These are phyloP conservation scores for Tupiocoris notatus DNA, from an alignment of 2,888 invertebrate genomes.

Conservation along the genomic window DNA sequence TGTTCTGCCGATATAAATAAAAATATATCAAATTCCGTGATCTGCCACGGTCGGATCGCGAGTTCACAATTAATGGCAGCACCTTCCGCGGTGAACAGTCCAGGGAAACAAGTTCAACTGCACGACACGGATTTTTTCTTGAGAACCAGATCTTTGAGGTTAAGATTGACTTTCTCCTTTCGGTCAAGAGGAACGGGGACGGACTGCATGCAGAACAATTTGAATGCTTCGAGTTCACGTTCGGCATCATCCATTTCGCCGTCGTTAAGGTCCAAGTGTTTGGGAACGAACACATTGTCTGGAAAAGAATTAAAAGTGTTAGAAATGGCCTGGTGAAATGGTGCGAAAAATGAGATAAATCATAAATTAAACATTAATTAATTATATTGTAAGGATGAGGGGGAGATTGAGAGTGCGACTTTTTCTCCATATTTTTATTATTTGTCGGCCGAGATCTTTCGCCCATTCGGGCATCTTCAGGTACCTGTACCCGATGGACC, in stretches of 20 bases:
- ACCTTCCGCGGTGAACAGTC: too few relatives aligned
- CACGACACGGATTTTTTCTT: constrained; percentile 58
- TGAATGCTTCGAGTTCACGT: constrained; percentile 80
- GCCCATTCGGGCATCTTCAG: too few relatives aligned
- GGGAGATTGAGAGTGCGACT: too few relatives aligned
- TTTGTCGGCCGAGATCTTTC: too few relatives aligned
- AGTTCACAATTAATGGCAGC: background rate
- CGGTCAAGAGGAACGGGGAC: constrained; percentile 74
- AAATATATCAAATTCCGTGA: background rate
- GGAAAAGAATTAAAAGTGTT: too few relatives aligned
- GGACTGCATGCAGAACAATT: constrained; percentile 81
- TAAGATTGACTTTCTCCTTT: constrained; percentile 74
- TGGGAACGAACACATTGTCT: constrained; percentile 75
- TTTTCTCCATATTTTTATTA: too few relatives aligned
- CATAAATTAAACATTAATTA: too few relatives aligned
- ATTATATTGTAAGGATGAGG: too few relatives aligned
- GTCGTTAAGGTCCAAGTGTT: constrained; percentile 73
- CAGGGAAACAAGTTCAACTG: constrained; percentile 20
- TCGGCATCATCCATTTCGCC: constrained; percentile 77
- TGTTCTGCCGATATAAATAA: background rate
- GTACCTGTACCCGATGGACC: too few relatives aligned
- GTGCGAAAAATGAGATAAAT: too few relatives aligned
- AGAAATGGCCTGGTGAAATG: too few relatives aligned
- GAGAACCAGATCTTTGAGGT: constrained; percentile 73
- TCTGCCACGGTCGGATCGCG: background rate